These are phyloP conservation scores for Herpetotheres cachinnans DNA, from an alignment of 2,113 vertebrate genomes.

Conservation along the genomic window DNA sequence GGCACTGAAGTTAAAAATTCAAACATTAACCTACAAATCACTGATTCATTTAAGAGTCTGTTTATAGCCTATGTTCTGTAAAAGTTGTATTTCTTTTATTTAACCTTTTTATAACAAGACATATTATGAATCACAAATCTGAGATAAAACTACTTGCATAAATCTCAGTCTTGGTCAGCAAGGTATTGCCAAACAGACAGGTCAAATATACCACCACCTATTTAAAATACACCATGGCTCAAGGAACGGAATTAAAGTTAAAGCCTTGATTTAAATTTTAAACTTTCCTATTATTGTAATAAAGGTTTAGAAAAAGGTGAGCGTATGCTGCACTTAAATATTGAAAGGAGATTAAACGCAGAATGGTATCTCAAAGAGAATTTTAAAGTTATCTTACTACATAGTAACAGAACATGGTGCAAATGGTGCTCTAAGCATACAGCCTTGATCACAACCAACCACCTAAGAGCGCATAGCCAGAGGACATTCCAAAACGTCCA, in stretches of 20 bases:
- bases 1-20: conserved; percentile 70
- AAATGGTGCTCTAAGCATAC: neutral
- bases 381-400: neutral
- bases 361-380: neutral
- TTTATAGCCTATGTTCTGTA: neutral
- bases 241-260: neutral
- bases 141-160: neutral
- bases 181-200: neutral
- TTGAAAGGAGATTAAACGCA: neutral
- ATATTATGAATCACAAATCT: conserved; percentile 41
- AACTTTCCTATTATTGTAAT: neutral
- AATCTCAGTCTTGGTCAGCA: neutral
- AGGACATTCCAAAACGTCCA: neutral
- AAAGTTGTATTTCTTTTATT: conserved; percentile 34
- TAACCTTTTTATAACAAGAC: conserved; percentile 65
- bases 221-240: neutral
- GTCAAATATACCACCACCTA: neutral
- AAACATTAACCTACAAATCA: conserved; percentile 74
- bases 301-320: conserved; percentile 2
- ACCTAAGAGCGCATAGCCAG: neutral
- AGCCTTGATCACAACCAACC: neutral
- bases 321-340: neutral
- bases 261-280: conserved; percentile 13
- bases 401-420: neutral
- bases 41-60: conserved; percentile 64